A percentile compares a stretch with the other conserved stretches of the same genome.
phyloP scores from a whole-genome alignment of 2,888 invertebrate species.

The Ennomos erosarius region DNA sequence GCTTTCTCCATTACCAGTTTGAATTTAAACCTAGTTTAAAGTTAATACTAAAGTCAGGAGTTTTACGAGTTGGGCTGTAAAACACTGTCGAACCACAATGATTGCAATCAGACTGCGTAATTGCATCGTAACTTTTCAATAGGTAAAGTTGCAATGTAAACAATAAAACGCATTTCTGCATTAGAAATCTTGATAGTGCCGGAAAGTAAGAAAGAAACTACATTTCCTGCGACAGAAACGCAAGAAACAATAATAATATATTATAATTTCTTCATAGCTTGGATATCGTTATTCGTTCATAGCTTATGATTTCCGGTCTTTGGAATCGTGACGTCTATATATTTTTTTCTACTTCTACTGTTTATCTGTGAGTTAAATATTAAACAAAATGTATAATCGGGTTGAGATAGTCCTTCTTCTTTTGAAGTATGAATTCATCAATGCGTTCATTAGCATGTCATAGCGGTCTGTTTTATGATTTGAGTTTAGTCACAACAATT shows the following conservation, averaged over 20 bases:
- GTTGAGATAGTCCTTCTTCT: no score
- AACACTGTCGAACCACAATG: constrained; percentile 15
- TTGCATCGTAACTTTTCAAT: constrained; percentile 9
- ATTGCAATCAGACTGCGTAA: constrained; percentile 20
- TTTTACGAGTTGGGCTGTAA: constrained; percentile 9
- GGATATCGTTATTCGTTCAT: neutral
- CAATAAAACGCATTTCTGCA: constrained; percentile 13
- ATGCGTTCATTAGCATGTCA: no score
- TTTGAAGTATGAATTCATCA: no score
- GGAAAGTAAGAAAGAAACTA: constrained; percentile 20
- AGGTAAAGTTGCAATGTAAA: constrained; percentile 10
- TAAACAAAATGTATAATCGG: no score
- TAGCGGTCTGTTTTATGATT: no score
- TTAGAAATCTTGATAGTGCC: constrained; percentile 29
- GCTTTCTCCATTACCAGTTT: constrained; percentile 7
- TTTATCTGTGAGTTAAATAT: no score
- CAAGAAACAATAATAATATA: constrained; percentile 20
- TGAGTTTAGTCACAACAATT: no score
- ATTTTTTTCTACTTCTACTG: no score
- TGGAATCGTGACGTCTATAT: neutral
- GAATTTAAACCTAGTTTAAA: constrained; percentile 6
- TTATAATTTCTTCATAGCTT: neutral
- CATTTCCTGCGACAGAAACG: constrained; percentile 25
- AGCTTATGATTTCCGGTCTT: neutral
- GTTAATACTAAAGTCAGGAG: neutral